Evolutionary conservation across 2,113 vertebrate species (phyloP).

Genomic region (Apus apus): DNA sequence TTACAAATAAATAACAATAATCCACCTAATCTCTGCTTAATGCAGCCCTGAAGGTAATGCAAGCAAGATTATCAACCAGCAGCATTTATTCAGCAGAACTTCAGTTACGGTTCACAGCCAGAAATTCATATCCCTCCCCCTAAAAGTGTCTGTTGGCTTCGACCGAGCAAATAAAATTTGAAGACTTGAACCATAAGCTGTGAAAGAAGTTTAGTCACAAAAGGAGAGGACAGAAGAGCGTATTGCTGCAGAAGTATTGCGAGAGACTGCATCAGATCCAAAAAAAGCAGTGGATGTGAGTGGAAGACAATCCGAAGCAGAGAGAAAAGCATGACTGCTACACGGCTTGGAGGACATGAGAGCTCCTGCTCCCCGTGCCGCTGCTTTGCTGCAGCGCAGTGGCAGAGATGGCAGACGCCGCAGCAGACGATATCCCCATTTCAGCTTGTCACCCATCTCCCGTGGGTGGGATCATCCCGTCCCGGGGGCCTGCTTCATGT

Average conservation of each 20-base stretch:
- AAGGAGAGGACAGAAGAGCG: not conserved
- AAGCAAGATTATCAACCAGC: not conserved
- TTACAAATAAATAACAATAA: slow-evolving; percentile 57
- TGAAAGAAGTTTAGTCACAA: slow-evolving; percentile 3
- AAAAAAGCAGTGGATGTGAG: slow-evolving; percentile 24
- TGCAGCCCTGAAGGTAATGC: slow-evolving; percentile 21
- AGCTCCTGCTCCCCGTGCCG: not conserved
- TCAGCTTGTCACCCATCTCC: not conserved
- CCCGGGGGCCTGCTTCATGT: accelerated
- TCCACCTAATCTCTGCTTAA: slow-evolving; percentile 55
- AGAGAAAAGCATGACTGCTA: not conserved
- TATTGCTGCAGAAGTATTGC: not conserved
- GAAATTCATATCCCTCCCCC: not conserved
- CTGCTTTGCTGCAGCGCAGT: not conserved
- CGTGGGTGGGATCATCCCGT: accelerated
- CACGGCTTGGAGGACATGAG: not conserved
- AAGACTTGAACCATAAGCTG: not conserved
- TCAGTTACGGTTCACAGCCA: not conserved
- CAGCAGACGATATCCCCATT: not conserved
- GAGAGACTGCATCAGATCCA: not conserved
- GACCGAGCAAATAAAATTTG: not conserved
- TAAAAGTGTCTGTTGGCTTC: not conserved
- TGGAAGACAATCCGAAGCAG: not conserved
- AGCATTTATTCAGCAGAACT: slow-evolving; percentile 6
- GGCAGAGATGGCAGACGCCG: not conserved